Percentiles rank a stretch among this genome's conserved stretches.
Conservation (phyloP, 1,140 invertebrate genomes). For the Delia radicum region DNA sequence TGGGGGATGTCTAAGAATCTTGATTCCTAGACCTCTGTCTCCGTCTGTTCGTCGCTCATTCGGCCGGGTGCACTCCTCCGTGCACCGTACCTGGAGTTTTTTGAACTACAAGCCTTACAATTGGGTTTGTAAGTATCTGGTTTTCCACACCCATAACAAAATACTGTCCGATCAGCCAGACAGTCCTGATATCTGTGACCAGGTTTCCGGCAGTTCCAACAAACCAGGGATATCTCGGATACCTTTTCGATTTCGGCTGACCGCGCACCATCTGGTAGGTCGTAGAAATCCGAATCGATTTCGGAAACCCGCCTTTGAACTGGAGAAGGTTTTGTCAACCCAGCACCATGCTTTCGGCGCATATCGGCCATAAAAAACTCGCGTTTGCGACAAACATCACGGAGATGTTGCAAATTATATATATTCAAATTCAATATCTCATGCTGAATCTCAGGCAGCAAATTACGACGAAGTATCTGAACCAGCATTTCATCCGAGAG, state of each 20-base stretch:
- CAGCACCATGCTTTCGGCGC: not conserved
- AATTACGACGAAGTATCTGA: not conserved
- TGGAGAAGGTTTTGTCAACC: not conserved
- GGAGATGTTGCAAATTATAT: not conserved
- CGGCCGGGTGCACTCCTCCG: not conserved
- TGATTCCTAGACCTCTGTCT: not conserved
- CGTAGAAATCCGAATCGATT: not conserved
- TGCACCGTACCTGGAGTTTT: not conserved
- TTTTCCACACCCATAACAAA: not conserved
- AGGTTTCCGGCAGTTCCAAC: not conserved
- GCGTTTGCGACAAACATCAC: no score
- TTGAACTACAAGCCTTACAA: not conserved
- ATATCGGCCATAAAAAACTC: not conserved
- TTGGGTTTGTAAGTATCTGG: no score
- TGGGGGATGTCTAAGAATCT: not conserved
- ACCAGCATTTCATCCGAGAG: not conserved
- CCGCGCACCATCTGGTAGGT: not conserved
- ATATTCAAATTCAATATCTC: no score
- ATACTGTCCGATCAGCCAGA: not conserved
- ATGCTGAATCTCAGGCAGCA: not conserved
- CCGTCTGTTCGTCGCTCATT: not conserved
- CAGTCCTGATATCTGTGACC: no score
- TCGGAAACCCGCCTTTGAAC: no score
- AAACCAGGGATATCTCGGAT: not conserved
- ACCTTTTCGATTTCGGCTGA: not conserved